phyloP scores from a whole-genome alignment of 2,113 vertebrate species.

The Calypte anna region DNA sequence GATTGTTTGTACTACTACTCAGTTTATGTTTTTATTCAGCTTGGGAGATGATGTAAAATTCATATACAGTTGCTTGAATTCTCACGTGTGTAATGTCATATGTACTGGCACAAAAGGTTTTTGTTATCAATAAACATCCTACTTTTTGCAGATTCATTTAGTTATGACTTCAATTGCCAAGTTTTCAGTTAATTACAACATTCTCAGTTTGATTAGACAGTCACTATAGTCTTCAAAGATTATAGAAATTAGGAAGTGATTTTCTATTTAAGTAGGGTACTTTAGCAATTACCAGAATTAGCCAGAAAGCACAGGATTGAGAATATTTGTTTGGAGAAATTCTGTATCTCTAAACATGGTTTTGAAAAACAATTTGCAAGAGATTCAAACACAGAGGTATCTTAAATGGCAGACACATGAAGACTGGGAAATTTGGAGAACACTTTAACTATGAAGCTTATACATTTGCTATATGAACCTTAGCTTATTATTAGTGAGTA shows the following conservation, averaged over 20 bases:
- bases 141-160: background rate
- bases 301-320: background rate
- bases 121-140: background rate
- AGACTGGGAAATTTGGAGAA: background rate
- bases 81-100: background rate
- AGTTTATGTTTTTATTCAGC: background rate
- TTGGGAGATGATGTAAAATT: background rate
- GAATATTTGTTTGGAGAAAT: conserved; percentile 1
- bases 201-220: conserved; percentile 16
- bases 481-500: background rate
- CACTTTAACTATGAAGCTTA: background rate
- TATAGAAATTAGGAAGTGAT: background rate
- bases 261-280: conserved; percentile 11
- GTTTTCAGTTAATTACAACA: conserved; percentile 7
- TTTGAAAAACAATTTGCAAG: background rate
- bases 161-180: background rate
- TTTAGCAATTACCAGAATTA: conserved; percentile 1
- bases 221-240: background rate
- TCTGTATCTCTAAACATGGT: background rate
- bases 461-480: background rate
- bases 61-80: background rate
- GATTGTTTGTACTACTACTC: background rate
- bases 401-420: background rate
- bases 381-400: background rate
- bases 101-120: background rate